Evolutionary conservation across 1,140 invertebrate species (phyloP), one percentile per base, ranked within the genome.

Genomic region (Heliconius eleuchia): DNA sequence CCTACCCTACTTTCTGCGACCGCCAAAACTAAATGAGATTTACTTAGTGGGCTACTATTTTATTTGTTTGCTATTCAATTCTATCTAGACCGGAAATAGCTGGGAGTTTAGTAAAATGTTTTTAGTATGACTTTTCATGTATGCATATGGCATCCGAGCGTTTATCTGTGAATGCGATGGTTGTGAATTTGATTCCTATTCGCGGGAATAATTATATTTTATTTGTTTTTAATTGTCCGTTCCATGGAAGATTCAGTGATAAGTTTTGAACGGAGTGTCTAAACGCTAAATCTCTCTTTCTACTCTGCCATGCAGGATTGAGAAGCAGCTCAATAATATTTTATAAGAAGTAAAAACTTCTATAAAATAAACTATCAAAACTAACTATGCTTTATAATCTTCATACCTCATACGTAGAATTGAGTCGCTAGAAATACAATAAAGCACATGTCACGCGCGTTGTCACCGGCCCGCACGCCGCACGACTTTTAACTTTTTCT

Each of bases 1-100:
- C 66, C 82, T 78, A 60, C 66, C 82, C 79, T 85, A 79, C 81
- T 80, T 81, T 83, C 80, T 78, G 19, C 57, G 57, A 60, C 57
- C 13, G 18, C 55, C 55, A 60, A 60, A 83, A 55, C 74, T 70
- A 42, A 77, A 71, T 55, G 76, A 71, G 55, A 77, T 71, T 37
- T 30, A 34, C 70, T 77, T 71, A 77, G 66, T 37, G 57, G 19
- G 11, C 57, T 55, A 80, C 79, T 84, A 79, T 82, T 80, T 82
- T 84, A 30, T 30, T 30, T 30, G 30, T 30, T 30, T 30, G 30
- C 30, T 11, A n/a, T 71, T 71, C 9, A 71, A 71, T 71, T 11
- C 30, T 27, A 27, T 16, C 13, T 66, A 66, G 3, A 66, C 11
- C 9, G 57, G n/a, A 66, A 66, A 66, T 66, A 27, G 60, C 23